A percentile compares a stretch with the other conserved stretches of the same genome.
These are phyloP conservation scores for Nannobrachium achirus DNA, from an alignment of 2,113 vertebrate genomes.

Conservation along the genomic window DNA sequence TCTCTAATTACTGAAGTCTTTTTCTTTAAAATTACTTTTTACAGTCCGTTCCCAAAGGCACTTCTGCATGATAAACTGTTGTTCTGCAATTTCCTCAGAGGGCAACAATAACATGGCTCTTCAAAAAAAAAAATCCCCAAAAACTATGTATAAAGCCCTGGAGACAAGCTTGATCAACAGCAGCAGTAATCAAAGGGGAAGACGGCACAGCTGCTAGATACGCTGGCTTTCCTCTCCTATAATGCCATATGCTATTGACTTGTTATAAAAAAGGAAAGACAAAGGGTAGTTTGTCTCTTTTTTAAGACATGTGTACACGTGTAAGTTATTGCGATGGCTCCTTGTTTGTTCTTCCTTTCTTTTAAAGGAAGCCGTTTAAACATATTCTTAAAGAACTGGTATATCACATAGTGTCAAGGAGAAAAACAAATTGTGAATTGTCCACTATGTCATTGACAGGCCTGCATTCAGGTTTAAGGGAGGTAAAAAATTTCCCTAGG, in stretches of 20 bases:
- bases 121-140: conserved; percentile 56
- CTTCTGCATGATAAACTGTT: conserved; percentile 16
- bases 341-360: background rate
- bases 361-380: background rate
- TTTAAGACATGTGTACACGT: conserved; percentile 28
- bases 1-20: conserved; percentile 3
- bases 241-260: conserved; percentile 47
- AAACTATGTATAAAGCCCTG: conserved; percentile 53
- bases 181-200: conserved; percentile 38
- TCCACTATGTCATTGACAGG: too few relatives aligned
- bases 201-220: conserved; percentile 56
- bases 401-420: background rate
- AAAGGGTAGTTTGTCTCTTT: background rate
- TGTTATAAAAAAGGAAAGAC: conserved; percentile 36
- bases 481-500: too few relatives aligned
- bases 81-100: conserved; percentile 46
- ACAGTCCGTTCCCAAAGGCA: conserved; percentile 20
- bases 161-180: conserved; percentile 59
- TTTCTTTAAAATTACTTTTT: conserved; percentile 35
- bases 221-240: conserved; percentile 47
- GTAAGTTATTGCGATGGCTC: conserved; percentile 23
- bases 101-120: conserved; percentile 51
- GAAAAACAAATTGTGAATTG: background rate
- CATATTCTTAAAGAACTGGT: background rate
- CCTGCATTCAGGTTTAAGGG: too few relatives aligned